A percentile compares a stretch with the other conserved stretches of the same genome.
Evolutionary conservation across 2,113 vertebrate genomes (phyloP).

Genomic region (Colossoma macropomum): DNA sequence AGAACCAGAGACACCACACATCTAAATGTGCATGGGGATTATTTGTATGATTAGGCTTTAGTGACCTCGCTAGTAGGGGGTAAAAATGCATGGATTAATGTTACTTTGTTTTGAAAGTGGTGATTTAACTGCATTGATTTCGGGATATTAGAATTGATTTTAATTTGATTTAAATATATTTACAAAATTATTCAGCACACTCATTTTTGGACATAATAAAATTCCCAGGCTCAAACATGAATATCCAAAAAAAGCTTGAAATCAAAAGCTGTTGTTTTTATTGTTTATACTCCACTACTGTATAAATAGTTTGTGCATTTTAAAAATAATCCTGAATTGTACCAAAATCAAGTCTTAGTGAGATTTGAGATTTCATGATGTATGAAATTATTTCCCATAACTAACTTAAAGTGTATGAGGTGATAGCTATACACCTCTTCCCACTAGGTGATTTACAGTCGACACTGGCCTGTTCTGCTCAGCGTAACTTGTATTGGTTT

Average conservation of each 20-base stretch:
- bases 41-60: background rate
- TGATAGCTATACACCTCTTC: background rate
- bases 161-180: too few relatives aligned
- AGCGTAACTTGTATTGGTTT: background rate
- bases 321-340: background rate
- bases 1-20: slow-evolving; percentile 22
- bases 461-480: background rate
- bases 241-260: background rate
- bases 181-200: too few relatives aligned
- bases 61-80: background rate
- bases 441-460: too few relatives aligned
- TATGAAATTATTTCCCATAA: background rate
- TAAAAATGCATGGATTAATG: background rate
- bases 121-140: background rate
- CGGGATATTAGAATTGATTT: background rate
- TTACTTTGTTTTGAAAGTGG: background rate
- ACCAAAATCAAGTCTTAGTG: background rate
- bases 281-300: background rate
- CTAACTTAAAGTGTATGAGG: too few relatives aligned
- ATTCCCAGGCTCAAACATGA: too few relatives aligned
- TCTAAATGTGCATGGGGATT: background rate
- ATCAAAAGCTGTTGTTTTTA: background rate
- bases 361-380: background rate
- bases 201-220: background rate
- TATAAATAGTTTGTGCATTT: background rate